Evolutionary conservation across 1,140 invertebrate species (phyloP).

Genomic region (Temnothorax curvispinosus): DNA sequence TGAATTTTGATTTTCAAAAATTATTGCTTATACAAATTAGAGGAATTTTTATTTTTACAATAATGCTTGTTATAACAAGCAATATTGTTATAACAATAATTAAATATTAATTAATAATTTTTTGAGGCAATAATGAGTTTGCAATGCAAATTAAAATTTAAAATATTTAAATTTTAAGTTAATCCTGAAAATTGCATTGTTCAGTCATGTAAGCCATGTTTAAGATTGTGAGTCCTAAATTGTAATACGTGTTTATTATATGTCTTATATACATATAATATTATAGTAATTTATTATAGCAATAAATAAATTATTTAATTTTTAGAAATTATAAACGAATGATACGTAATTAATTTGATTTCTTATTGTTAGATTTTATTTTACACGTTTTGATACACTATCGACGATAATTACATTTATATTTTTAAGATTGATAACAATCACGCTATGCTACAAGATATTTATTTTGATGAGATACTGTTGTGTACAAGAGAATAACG

Average conservation of each 20-base stretch:
- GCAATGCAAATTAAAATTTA: neutral
- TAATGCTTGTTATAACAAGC: neutral
- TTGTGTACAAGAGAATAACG: neutral
- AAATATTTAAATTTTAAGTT: neutral
- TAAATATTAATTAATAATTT: neutral
- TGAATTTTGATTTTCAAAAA: neutral
- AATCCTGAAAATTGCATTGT: neutral
- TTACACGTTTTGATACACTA: neutral
- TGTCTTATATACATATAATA: too few species aligned
- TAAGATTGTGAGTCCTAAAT: neutral
- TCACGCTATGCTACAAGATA: neutral
- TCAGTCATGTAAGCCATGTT: neutral
- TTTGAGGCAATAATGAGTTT: neutral
- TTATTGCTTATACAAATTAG: neutral
- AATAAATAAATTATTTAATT: conserved; percentile 6
- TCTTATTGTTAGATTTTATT: neutral
- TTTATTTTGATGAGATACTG: neutral
- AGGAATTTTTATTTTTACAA: neutral
- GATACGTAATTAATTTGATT: neutral
- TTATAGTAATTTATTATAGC: neutral
- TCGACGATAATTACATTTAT: neutral
- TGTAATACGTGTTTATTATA: neutral
- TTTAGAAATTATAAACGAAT: neutral
- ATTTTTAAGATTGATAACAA: neutral
- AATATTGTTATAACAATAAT: too few species aligned